Conservation (phyloP, 2,888 invertebrate genomes). For the Diarsia brunnea region DNA sequence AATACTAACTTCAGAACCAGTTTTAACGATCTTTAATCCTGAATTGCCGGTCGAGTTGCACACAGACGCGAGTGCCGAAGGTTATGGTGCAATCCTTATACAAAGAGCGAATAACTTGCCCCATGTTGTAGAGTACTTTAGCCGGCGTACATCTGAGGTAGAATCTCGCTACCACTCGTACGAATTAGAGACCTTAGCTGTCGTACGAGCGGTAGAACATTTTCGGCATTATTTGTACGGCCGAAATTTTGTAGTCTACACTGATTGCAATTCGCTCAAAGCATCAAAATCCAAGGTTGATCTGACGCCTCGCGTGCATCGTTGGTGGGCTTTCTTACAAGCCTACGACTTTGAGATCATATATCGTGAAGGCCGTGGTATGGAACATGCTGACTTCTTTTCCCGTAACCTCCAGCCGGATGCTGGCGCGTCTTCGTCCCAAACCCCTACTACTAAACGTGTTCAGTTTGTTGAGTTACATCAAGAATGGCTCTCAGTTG, state of each 20-base stretch:
- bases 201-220: slow-evolving; percentile 27
- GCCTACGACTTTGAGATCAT: no score
- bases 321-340: no score
- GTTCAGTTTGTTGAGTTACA: slow-evolving; percentile 49
- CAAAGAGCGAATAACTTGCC: background rate
- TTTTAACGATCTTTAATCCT: background rate
- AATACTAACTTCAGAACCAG: background rate
- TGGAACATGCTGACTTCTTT: no score
- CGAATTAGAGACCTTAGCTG: slow-evolving; percentile 27
- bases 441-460: no score
- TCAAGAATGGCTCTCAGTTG: slow-evolving; percentile 63
- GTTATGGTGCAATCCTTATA: background rate
- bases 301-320: no score
- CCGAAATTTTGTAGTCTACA: slow-evolving; percentile 8
- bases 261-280: slow-evolving; percentile 28
- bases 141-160: background rate
- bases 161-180: slow-evolving; percentile 37
- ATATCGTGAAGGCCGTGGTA: no score
- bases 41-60: background rate
- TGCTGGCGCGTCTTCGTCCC: no score
- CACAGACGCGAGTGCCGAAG: background rate
- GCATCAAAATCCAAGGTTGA: slow-evolving; percentile 20
- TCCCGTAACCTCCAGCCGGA: no score
- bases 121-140: background rate
- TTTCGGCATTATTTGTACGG: slow-evolving; percentile 40